Evolutionary conservation across 1,140 invertebrate genomes (phyloP).

Genomic region (Chlorops oryzae): DNA sequence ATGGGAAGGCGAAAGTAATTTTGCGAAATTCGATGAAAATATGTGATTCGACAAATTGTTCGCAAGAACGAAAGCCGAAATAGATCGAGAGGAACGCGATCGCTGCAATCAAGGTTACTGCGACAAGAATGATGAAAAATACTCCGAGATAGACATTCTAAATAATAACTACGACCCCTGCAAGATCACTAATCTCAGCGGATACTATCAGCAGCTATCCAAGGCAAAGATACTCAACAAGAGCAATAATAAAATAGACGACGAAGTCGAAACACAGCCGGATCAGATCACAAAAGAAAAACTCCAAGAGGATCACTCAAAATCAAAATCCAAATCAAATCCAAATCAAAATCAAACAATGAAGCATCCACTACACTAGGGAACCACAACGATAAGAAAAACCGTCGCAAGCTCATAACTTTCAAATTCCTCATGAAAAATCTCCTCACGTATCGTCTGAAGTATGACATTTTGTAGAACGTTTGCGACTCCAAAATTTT

Average conservation of each 20-base stretch:
- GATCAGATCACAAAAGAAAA: no score
- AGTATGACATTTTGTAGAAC: conserved; percentile 17
- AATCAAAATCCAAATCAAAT: no score
- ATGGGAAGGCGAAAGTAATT: conserved; percentile 43
- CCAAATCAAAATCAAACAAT: neutral
- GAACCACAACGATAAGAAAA: conserved; percentile 22
- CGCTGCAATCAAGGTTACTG: no score
- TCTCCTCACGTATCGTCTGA: conserved; percentile 18
- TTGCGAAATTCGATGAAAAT: conserved; percentile 49
- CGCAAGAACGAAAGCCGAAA: conserved; percentile 9
- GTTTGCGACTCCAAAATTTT: no score
- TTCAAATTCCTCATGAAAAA: conserved; percentile 20
- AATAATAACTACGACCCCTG: no score
- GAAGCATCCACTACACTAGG: no score
- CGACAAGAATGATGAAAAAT: no score
- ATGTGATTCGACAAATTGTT: conserved; percentile 47
- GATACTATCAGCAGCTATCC: no score
- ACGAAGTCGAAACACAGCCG: neutral
- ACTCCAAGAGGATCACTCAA: no score
- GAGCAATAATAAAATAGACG: neutral
- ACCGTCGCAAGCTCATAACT: conserved; percentile 13
- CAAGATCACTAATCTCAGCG: no score
- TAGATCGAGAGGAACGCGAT: neutral
- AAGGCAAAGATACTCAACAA: no score
- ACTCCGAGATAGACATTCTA: no score